Evolutionary conservation across 1,140 invertebrate genomes (phyloP), one percentile per base, ranked within the genome.

Genomic region (Plectus sambesii): DNA sequence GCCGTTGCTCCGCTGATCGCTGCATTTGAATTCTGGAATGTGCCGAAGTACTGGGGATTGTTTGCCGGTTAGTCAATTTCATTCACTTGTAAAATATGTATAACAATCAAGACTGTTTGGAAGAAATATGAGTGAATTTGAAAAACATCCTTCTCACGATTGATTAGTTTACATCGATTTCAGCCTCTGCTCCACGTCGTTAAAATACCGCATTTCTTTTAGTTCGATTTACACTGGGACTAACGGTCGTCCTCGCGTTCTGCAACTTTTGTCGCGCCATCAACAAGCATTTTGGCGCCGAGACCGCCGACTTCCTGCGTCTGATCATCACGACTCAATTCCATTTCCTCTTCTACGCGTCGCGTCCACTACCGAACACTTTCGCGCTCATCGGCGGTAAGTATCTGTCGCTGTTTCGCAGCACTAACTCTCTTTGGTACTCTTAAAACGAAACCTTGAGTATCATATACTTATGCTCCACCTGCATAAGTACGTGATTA

Each of bases 281-380:
- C 30, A 73, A 79, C 61, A 78, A 79, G 59, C 73, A 81, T 38
- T 92, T 87, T 75, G 88, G 89, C 17, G 66, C 69, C 26, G 76
- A 78, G 49, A 81, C 85, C 68, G 75, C 81, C 15, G 77, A 78
- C 55, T 92, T 87, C 85, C 82, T 87, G 56, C 76, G 85, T 27
- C 63, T 82, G 3, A 79, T 97, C 36, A 88, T 83, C 23, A 76
- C 83, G 20, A 82, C 86, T 8, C 93, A 98, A 67, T 98, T 93
- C 73, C 93, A 98, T 74, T 92, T 96, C 63, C 82, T 96, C 76
- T 98, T 89, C 69, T 99, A 99, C 70, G 77, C 87, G 62, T 87
- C 84, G 52, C 76, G 94, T 44, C 80, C 90, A 19, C 76, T 99
- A 54, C 93, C 94, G 53, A 99, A 99, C 74, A 89, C 85, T 33